phyloP scores from a whole-genome alignment of 2,797 vertebrate genomes.

The Australoheros facetus region DNA sequence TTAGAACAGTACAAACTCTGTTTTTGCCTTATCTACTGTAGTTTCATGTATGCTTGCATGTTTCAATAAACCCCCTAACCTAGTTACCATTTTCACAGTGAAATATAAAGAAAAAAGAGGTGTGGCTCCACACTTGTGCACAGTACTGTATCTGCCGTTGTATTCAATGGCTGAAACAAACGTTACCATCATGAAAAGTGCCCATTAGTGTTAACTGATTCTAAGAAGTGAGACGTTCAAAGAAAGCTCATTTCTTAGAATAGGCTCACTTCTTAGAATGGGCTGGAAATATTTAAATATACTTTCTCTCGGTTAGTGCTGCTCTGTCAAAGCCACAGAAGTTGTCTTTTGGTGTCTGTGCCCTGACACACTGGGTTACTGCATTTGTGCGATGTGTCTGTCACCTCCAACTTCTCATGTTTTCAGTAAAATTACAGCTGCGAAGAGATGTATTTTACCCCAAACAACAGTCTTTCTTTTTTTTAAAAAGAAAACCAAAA shows the following conservation, averaged over 20 bases:
- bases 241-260: not conserved
- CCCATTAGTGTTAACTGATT: not conserved
- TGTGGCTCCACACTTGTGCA: not conserved
- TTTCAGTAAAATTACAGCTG: not conserved
- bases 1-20: not conserved
- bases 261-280: not conserved
- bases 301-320: not conserved
- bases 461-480: not conserved
- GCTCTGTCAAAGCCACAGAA: not conserved
- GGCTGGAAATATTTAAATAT: not conserved
- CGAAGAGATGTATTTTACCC: not conserved
- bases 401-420: not conserved
- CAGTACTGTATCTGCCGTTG: not conserved
- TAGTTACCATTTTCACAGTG: not conserved
- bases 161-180: too few relatives aligned
- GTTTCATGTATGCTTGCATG: not conserved
- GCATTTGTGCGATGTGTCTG: not conserved
- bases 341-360: not conserved
- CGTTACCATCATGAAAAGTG: rapidly evolving
- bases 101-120: not conserved
- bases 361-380: rapidly evolving
- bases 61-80: not conserved
- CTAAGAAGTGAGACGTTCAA: not conserved
- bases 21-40: rapidly evolving
- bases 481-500: too few relatives aligned